Evolutionary conservation across 2,888 invertebrate genomes (phyloP), one percentile per base, ranked within the genome.

Genomic region (Euzophera pinguis): DNA sequence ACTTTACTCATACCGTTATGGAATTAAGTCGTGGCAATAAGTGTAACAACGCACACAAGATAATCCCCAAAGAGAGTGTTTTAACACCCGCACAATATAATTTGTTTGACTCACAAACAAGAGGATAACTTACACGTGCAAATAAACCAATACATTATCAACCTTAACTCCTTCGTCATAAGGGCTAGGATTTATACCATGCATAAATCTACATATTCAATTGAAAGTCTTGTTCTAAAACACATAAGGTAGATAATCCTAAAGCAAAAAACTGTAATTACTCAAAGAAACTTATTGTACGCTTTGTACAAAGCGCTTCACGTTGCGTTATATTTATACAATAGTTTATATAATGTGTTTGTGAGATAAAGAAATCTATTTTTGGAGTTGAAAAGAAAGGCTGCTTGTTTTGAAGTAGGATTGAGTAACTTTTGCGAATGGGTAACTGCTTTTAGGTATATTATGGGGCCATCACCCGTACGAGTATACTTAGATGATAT

Each of bases 261-360:
- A 45, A 16, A 12, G 9, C 16, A 16, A 10, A 4, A 16, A 12
- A 32, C 12, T 10, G 12, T 45, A 34, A 45, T 45, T 45, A 45
- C 29, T 45, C 32, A 32, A 32, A 45, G 32, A 32, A 13, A 14
- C 32, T 32, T 45, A 32, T 14, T 32, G 32, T 32, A 29, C 45
- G 29, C 16, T 16, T 14, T 45, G 9, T 45, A 32, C 45, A 32
- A 45, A 45, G 45, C 14, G 45, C 32, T 45, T 39, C 16, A 16
- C 32, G 39, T 39, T 14, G 32, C 32, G 32, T n/a, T 45, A 45
- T 45, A 45, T 45, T 45, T 32, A 32, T 45, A 45, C 45, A 45
- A 45, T 45, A 45, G 45, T 45, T 45, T 45, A 32, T 45, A 14
- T 32, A 45, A 14, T 45, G 45, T 34, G 32, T 45, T 32, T 32